Evolutionary conservation across 2,797 vertebrate species (phyloP), one percentile per base, ranked within the genome.

Genomic region (Aplochiton taeniatus): DNA sequence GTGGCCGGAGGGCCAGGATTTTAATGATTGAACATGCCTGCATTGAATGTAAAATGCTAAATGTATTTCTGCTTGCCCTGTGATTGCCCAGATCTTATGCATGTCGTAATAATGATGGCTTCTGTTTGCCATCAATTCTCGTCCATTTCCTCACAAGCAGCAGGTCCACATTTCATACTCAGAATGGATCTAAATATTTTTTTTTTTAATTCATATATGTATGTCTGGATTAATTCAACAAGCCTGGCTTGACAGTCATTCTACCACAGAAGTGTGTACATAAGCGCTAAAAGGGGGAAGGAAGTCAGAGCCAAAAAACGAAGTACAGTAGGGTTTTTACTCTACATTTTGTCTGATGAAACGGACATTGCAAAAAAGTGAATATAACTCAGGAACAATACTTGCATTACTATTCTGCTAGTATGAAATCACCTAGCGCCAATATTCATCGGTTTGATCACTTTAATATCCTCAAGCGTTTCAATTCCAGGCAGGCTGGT

Each of bases 121-220:
- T 56, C 14, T 64, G 68, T 70, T 65, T 56, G 60, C 46, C 68
- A 53, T 59, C 55, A 63, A 48, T 47, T n/a, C 46, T 19, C 68
- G n/a, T 53, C 72, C 59, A 50, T 47, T 31, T 31, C 31, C 31
- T 31, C 31, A 31, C 31, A 31, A 31, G 31, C 9, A 48, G 63
- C 63, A 52, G 65, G 61, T 53, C 68, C 20, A 59, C 20, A 54
- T 68, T 67, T 47, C 17, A 47, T 59, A 17, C 45, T 20, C 56
- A 44, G 65, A 67, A 53, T 55, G 74, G 65, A 66, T 20, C 51
- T 45, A 55, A n/a, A 71, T 77, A 57, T 77, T 72, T 80, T 74
- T n/a, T n/a, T n/a, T n/a, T n/a, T n/a, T n/a, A n/a, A 76, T 80
- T 79, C 65, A 74, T 74, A 42, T n/a, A 43, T n/a, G 70, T 80